A percentile compares a stretch with the other conserved stretches of the same genome.
phyloP scores from a whole-genome alignment of 2,113 vertebrate genomes.

The Notarius quadriscutis region DNA sequence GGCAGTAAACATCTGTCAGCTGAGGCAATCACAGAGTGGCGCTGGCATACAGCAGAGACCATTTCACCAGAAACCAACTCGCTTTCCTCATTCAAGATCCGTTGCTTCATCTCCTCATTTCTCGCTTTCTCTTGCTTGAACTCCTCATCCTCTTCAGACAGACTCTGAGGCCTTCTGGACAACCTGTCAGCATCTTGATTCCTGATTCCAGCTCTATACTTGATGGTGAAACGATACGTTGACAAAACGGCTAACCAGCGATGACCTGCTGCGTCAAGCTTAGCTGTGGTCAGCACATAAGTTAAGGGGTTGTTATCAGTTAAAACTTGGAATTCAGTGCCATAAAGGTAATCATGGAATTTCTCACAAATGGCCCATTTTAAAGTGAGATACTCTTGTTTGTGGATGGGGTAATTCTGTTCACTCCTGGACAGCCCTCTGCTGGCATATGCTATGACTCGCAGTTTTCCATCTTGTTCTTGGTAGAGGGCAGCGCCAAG shows the following conservation, averaged over 20 bases:
- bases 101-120: constrained; percentile 7
- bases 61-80: background rate
- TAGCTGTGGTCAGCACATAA: too few species aligned
- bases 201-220: constrained; percentile 25
- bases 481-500: too few species aligned
- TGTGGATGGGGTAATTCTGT: too few species aligned
- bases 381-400: too few species aligned
- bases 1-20: too few species aligned
- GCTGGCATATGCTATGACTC: too few species aligned
- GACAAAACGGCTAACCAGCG: background rate
- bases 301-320: too few species aligned
- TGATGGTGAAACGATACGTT: constrained; percentile 3
- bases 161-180: constrained; percentile 15
- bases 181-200: constrained; percentile 35
- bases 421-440: too few species aligned
- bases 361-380: too few species aligned
- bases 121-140: constrained; percentile 22
- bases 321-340: too few species aligned
- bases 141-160: constrained; percentile 17
- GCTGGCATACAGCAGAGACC: background rate
- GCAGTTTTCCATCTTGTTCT: too few species aligned
- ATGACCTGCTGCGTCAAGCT: background rate
- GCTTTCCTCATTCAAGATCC: background rate
- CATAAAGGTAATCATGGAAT: too few species aligned
- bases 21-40: constrained; percentile 26